A percentile compares a stretch with the other conserved stretches of the same genome.
Conservation (phyloP, 2,888 invertebrate species). For the Oscheius sp. region DNA sequence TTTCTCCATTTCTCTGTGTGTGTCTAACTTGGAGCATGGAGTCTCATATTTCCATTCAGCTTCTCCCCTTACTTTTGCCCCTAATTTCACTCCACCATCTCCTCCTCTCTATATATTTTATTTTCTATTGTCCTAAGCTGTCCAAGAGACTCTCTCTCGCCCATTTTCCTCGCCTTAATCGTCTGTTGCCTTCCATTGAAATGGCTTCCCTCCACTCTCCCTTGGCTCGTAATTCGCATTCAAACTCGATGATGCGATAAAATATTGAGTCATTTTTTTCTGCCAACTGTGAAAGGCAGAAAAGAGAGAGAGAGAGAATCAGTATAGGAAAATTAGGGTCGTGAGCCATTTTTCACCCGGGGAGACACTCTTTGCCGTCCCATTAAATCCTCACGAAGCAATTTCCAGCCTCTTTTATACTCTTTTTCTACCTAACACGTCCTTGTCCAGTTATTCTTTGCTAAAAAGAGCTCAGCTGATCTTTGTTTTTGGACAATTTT, state of each 20-base stretch:
- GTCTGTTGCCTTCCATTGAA: slow-evolving; percentile 25
- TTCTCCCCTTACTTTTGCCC: no score
- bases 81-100: neutral
- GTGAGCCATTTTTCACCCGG: neutral
- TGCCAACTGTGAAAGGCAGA: neutral
- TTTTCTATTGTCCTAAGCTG: neutral
- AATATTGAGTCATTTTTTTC: neutral
- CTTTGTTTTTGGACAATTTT: no score
- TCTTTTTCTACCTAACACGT: no score
- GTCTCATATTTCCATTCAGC: no score
- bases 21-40: no score
- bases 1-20: no score
- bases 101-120: neutral
- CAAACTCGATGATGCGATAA: slow-evolving; percentile 20
- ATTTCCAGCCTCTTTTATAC: no score
- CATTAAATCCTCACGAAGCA: no score
- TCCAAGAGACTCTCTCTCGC: slow-evolving; percentile 10
- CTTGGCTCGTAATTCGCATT: slow-evolving; percentile 9
- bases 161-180: slow-evolving; percentile 17
- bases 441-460: no score
- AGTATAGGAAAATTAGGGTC: no score
- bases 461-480: no score
- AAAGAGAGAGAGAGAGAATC: neutral
- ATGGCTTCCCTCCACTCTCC: slow-evolving; percentile 37
- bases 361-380: no score